A percentile compares a stretch with the other conserved stretches of the same genome.
These are phyloP conservation scores for Microtus pennsylvanicus DNA, from an alignment of 2,113 vertebrate species.

Conservation along the genomic window DNA sequence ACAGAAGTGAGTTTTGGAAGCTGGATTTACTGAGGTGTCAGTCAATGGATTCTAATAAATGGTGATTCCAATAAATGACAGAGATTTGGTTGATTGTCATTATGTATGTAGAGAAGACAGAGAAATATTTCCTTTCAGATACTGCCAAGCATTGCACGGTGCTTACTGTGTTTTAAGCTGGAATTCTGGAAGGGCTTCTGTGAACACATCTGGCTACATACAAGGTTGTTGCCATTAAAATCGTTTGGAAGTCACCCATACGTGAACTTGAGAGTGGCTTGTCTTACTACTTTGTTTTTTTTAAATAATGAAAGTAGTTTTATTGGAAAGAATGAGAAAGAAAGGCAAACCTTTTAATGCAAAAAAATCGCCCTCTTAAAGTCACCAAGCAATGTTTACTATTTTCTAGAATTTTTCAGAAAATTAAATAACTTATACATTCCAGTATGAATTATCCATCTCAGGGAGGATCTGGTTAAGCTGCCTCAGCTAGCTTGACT, in stretches of 20 bases:
- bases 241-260: neutral
- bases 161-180: neutral
- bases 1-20: conserved; percentile 3
- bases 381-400: neutral
- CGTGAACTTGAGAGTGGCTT: neutral
- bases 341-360: neutral
- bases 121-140: neutral
- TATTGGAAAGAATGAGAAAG: neutral
- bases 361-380: neutral
- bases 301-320: conserved; percentile 46
- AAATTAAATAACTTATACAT: conserved; percentile 10
- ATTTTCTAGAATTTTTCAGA: conserved; percentile 29
- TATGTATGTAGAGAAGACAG: neutral
- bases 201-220: neutral
- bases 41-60: conserved; percentile 6
- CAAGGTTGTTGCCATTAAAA: neutral
- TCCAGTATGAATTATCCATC: neutral
- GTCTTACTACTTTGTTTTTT: neutral
- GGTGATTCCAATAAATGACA: neutral
- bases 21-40: neutral
- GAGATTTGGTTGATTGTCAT: neutral
- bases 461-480: neutral
- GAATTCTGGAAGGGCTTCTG: accelerated
- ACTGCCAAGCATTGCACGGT: accelerated
- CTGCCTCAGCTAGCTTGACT: neutral